Evolutionary conservation across 2,888 invertebrate genomes (phyloP).

Genomic region (Fragum fragum): DNA sequence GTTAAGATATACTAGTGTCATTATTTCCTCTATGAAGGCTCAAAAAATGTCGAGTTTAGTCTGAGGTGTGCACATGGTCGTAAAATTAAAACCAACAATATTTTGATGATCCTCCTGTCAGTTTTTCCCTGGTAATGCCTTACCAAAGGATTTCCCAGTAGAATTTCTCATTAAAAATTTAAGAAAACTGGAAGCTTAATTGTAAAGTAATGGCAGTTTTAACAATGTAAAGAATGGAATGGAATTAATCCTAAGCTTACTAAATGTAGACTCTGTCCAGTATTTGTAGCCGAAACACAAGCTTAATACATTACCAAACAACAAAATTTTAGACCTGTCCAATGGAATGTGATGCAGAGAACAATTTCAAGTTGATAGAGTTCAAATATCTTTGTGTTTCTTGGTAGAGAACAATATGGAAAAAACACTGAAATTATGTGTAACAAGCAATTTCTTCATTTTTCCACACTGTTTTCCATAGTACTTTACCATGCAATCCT

Average conservation of each 20-base stretch:
- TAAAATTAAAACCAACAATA: constrained; percentile 2
- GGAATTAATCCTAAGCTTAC: neutral
- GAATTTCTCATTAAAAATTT: constrained; percentile 1
- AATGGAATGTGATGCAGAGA: too few relatives aligned
- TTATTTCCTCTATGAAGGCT: neutral
- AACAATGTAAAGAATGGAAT: constrained; percentile 6
- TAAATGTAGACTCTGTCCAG: neutral
- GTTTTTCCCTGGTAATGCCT: neutral
- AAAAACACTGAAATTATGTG: too few relatives aligned
- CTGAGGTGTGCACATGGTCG: neutral
- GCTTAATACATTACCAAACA: too few relatives aligned
- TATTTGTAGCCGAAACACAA: too few relatives aligned
- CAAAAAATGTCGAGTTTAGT: neutral
- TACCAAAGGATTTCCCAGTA: neutral
- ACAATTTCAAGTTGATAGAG: too few relatives aligned
- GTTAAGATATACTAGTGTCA: neutral
- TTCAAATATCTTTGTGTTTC: too few relatives aligned
- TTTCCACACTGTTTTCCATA: too few relatives aligned
- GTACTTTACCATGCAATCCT: too few relatives aligned
- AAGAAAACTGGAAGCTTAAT: constrained; percentile 2
- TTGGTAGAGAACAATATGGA: too few relatives aligned
- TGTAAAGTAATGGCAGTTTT: constrained; percentile 3
- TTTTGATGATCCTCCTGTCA: neutral
- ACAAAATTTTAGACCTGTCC: too few relatives aligned
- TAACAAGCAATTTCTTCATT: too few relatives aligned